Evolutionary conservation across 2,797 vertebrate species (phyloP), one percentile per base, ranked within the genome.

Genomic region (Anguilla marmorata): DNA sequence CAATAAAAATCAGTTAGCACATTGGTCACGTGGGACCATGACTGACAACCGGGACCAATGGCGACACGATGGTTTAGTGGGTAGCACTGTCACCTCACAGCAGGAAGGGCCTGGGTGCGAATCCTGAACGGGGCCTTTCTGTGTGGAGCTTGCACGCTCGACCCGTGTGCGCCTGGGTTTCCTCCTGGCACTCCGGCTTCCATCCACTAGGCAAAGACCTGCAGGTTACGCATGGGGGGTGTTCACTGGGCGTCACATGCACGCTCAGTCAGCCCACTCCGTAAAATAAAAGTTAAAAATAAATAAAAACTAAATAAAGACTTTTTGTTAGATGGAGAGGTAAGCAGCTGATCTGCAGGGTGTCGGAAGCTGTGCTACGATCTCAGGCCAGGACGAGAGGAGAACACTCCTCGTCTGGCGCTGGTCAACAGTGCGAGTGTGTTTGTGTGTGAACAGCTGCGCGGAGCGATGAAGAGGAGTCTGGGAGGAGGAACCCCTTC

Each of bases 401-500:
- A 27, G 24, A 37, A 24, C 58, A 21, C 19, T 85, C 37, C 54
- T 14, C 30, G 30, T 85, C 54, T 60, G 8, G 52, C 5, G 3
- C 3, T 37, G 33, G 33, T 6, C 12, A 16, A 45, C 1, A 63
- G 58, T 14, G 50, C 11, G 50, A 58, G 11, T 21, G 6, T 37
- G 3, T 41, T 21, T 66, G 5, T 37, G 56, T 85, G 30, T 85
- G 33, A 9, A 11, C 33, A 85, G 87, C 48, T 41, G 19, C 30
- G 5, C 66, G 21, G 84, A 85, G 69, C n/a, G 52, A 88, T 72
- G 50, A 27, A 33, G 54, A 76, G 66, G 85, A 88, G 50, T 85
- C 74, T 56, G 89, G 24, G 7, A 88, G 89, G 89, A 98, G 89
- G 89, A 98, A 97, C 54, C 98, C 98, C 0, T 99, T 98, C 92